Conservation (phyloP, 2,797 vertebrate species). For the Hippocampus kuda region DNA sequence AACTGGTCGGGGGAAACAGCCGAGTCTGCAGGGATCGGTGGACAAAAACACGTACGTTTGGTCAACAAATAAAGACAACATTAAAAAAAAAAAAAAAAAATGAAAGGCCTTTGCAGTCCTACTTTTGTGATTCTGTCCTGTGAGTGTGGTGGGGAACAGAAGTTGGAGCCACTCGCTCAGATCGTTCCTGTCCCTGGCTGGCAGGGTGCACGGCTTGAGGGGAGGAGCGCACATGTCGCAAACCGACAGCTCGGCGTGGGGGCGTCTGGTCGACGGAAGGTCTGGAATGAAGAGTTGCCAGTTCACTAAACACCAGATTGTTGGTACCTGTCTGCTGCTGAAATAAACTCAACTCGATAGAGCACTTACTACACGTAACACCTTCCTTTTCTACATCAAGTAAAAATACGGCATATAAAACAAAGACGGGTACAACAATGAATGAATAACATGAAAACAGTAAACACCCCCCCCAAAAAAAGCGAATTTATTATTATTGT, state of each 20-base stretch:
- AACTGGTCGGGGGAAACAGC: constrained; percentile 58
- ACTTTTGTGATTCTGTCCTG: constrained; percentile 30
- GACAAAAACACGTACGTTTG: too few relatives aligned
- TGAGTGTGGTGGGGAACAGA: constrained; percentile 49
- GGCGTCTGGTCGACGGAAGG: constrained; percentile 16
- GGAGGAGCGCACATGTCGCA: constrained; percentile 59
- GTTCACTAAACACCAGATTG: too few relatives aligned
- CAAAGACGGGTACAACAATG: too few relatives aligned
- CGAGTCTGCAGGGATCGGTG: constrained; percentile 17
- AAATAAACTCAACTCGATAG: too few relatives aligned
- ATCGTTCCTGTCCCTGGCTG: constrained; percentile 53
- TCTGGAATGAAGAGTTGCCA: constrained; percentile 31
- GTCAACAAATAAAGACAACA: not conserved
- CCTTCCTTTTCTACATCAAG: too few relatives aligned
- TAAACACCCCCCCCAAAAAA: too few relatives aligned
- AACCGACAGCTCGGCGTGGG: constrained; percentile 15
- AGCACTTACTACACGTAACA: too few relatives aligned
- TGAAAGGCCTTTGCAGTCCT: not conserved
- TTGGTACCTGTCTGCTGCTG: too few relatives aligned
- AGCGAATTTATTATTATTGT: too few relatives aligned
- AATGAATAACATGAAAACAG: too few relatives aligned
- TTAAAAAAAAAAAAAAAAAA: too few relatives aligned
- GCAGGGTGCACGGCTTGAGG: constrained; percentile 53
- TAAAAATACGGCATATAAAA: too few relatives aligned
- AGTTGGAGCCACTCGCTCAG: constrained; percentile 56